phyloP scores from a whole-genome alignment of 2,888 invertebrate species.

The Salticus scenicus region DNA sequence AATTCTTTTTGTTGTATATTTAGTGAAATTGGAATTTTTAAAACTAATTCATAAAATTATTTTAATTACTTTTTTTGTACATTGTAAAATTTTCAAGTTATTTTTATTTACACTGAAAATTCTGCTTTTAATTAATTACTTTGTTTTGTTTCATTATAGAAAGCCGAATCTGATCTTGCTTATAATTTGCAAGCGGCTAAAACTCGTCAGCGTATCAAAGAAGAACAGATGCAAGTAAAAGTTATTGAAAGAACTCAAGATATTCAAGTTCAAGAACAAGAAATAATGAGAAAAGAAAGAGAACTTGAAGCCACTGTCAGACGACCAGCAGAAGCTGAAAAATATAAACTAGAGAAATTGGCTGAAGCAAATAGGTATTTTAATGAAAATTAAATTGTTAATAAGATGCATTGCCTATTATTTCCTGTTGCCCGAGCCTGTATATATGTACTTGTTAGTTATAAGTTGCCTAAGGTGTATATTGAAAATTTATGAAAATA shows the following conservation, averaged over 20 bases:
- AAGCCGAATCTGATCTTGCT: slow-evolving; percentile 95
- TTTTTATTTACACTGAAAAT: too few species aligned
- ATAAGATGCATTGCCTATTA: too few species aligned
- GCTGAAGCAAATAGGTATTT: slow-evolving; percentile 89
- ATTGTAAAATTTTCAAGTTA: too few species aligned
- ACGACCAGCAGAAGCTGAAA: slow-evolving; percentile 97
- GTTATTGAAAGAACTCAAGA: slow-evolving; percentile 93
- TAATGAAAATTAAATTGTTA: too few species aligned
- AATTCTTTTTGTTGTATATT: too few species aligned
- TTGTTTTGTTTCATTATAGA: slow-evolving; percentile 74
- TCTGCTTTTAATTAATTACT: not conserved
- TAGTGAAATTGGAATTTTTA: too few species aligned
- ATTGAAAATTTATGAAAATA: too few species aligned
- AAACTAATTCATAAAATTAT: too few species aligned
- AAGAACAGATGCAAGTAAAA: slow-evolving; percentile 93
- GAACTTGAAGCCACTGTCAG: slow-evolving; percentile 94
- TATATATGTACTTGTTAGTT: too few species aligned
- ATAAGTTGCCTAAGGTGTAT: too few species aligned
- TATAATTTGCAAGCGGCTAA: slow-evolving; percentile 95
- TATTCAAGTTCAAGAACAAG: slow-evolving; percentile 96
- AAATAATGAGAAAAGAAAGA: slow-evolving; percentile 91
- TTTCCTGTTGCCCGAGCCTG: too few species aligned
- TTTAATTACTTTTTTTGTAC: too few species aligned
- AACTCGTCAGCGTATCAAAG: slow-evolving; percentile 95
- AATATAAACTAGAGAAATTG: slow-evolving; percentile 89